Evolutionary conservation across 2,797 vertebrate species (phyloP).

Genomic region (Anguilla megastoma): DNA sequence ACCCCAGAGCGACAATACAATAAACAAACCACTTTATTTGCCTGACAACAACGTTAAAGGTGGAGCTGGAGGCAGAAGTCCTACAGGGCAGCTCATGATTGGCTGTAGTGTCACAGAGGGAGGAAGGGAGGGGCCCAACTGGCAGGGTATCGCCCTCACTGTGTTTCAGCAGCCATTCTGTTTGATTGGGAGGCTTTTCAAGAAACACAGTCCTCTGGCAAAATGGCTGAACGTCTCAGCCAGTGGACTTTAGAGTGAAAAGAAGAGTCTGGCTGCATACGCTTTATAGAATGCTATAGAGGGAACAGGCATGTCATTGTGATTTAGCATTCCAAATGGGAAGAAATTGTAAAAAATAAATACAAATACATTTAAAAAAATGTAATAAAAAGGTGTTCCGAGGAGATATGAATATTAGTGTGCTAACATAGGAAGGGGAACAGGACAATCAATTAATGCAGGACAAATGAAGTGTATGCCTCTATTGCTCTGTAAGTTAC

Average conservation of each 20-base stretch:
- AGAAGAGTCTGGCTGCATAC: background rate
- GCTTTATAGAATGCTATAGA: too few relatives aligned
- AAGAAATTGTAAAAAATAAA: background rate
- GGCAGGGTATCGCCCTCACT: background rate
- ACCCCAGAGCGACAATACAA: background rate
- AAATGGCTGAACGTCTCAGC: background rate
- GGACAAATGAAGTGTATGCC: too few relatives aligned
- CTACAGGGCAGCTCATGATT: background rate
- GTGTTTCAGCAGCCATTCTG: background rate
- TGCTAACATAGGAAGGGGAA: too few relatives aligned
- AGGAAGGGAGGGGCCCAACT: background rate
- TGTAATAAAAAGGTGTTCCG: background rate
- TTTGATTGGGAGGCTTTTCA: background rate
- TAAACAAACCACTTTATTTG: background rate
- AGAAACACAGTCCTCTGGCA: background rate
- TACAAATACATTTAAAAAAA: too few relatives aligned
- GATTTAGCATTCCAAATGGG: background rate
- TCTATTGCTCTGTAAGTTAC: too few relatives aligned
- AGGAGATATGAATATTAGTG: too few relatives aligned
- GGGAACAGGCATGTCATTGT: background rate
- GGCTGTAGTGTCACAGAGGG: background rate
- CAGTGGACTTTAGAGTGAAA: background rate
- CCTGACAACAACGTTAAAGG: background rate
- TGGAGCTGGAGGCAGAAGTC: background rate
- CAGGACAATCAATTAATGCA: too few relatives aligned